phyloP scores from a whole-genome alignment of 2,113 vertebrate species.

The Pollachius pollachius region DNA sequence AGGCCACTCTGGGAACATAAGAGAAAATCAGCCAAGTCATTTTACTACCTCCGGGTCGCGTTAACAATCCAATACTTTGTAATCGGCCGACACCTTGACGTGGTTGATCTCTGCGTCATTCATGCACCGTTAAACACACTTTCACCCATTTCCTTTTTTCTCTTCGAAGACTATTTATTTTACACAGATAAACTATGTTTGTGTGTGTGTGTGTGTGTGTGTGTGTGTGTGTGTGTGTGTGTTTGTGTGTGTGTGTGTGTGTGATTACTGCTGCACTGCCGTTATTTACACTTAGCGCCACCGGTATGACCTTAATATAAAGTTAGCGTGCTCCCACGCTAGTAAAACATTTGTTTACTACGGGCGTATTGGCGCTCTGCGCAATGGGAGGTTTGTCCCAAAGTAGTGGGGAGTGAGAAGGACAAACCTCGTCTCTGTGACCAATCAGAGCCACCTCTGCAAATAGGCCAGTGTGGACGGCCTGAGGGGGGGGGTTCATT shows the following conservation, averaged over 20 bases:
- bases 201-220: not conserved
- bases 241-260: not conserved
- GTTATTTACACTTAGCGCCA: too few relatives aligned
- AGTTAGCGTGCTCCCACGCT: too few relatives aligned
- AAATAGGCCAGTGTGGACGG: conserved; percentile 77
- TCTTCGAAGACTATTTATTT: conserved; percentile 24
- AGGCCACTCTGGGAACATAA: conserved; percentile 49
- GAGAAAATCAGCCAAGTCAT: conserved; percentile 50
- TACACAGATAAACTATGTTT: conserved; percentile 22
- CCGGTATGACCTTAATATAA: too few relatives aligned
- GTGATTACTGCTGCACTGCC: too few relatives aligned
- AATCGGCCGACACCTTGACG: conserved; percentile 48
- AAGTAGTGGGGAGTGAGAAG: conserved; percentile 49
- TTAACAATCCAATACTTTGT: conserved; percentile 59
- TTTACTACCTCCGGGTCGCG: conserved; percentile 59
- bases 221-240: conserved; percentile 3
- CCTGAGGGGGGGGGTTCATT: conserved; percentile 69
- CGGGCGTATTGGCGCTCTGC: too few relatives aligned
- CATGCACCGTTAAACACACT: conserved; percentile 13
- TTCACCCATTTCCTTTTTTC: not conserved
- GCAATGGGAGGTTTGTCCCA: conserved; percentile 39
- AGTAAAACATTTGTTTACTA: too few relatives aligned
- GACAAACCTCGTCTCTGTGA: conserved; percentile 71
- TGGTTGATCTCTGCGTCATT: conserved; percentile 56
- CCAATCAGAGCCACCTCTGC: conserved; percentile 79